Evolutionary conservation across 2,797 vertebrate genomes (phyloP).

Genomic region (Monodelphis domestica): DNA sequence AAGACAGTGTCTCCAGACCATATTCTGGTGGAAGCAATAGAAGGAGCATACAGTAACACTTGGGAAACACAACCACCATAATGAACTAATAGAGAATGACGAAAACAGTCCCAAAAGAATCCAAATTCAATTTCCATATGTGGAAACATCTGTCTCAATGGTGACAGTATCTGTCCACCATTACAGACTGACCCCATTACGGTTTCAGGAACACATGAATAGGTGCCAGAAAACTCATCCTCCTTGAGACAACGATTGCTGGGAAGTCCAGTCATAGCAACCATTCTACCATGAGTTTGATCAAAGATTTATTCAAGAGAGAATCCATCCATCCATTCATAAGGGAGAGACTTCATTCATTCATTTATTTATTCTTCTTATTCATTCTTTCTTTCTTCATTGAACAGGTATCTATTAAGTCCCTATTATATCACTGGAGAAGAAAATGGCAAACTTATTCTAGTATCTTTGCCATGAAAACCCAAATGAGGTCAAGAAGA

Average conservation of each 20-base stretch:
- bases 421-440: too few species aligned
- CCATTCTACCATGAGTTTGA: too few species aligned
- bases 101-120: not conserved
- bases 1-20: not conserved
- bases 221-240: conserved; percentile 64
- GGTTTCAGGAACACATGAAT: conserved; percentile 51
- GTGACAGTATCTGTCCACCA: conserved; percentile 22
- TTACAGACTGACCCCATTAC: conserved; percentile 60
- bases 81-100: not conserved
- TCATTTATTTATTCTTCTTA: too few species aligned
- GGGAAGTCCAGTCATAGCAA: conserved; percentile 16
- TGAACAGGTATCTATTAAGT: too few species aligned
- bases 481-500: too few species aligned
- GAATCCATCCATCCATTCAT: too few species aligned
- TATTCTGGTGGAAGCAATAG: not conserved
- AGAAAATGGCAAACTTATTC: too few species aligned
- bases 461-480: too few species aligned
- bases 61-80: not conserved
- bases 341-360: too few species aligned
- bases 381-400: too few species aligned
- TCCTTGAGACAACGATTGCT: conserved; percentile 21
- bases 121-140: not conserved
- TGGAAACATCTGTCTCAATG: conserved; percentile 17
- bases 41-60: not conserved
- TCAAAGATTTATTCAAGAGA: too few species aligned